Conservation (phyloP, 2,888 invertebrate species). For the Platerodrilus igneus region DNA sequence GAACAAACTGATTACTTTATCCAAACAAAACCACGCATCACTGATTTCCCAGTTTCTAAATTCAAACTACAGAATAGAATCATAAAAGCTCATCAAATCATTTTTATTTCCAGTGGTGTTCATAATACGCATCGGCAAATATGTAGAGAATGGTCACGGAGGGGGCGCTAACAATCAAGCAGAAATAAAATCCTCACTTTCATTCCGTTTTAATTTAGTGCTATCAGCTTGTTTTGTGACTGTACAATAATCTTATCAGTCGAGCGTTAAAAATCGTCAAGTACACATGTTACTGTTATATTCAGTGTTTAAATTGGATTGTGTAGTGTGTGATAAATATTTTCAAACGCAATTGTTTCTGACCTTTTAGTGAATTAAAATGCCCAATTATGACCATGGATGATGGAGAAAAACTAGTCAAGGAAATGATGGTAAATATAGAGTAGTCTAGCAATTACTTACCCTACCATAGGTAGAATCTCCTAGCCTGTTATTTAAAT, state of each 20-base stretch:
- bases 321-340: not conserved
- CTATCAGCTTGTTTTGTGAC: slow-evolving; percentile 23
- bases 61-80: no score
- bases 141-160: slow-evolving; percentile 3
- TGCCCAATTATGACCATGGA: slow-evolving; percentile 14
- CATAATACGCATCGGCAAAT: no score
- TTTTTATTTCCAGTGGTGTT: no score
- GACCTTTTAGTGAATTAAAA: slow-evolving; percentile 6
- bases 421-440: slow-evolving; percentile 22
- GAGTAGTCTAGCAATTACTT: no score
- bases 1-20: no score
- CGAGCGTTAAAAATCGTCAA: slow-evolving; percentile 18
- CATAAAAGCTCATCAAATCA: no score
- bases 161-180: slow-evolving; percentile 16
- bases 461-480: no score
- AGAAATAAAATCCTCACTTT: slow-evolving; percentile 14
- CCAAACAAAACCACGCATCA: no score
- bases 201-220: slow-evolving; percentile 20
- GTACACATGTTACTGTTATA: slow-evolving; percentile 14
- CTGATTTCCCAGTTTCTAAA: no score
- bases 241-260: slow-evolving; percentile 21
- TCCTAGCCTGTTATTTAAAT: no score
- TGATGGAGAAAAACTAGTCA: slow-evolving; percentile 16
- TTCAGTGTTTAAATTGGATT: not conserved
- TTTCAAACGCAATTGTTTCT: not conserved